Conservation (phyloP, 2,888 invertebrate genomes). For the Drosophila longiperda region DNA sequence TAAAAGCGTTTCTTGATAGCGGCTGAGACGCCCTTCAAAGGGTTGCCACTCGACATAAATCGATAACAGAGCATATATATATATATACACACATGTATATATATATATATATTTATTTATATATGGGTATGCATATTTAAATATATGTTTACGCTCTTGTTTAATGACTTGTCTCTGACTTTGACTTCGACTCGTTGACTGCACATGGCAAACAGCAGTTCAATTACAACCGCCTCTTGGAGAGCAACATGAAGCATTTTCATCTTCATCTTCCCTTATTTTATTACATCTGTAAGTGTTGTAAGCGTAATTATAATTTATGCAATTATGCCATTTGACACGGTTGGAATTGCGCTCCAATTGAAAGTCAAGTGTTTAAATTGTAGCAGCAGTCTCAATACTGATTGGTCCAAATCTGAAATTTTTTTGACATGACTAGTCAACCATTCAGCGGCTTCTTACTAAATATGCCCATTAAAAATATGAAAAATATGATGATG, state of each 20-base stretch:
- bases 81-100: background rate
- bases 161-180: background rate
- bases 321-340: slow-evolving; percentile 60
- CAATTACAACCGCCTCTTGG: background rate
- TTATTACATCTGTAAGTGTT: slow-evolving; percentile 42
- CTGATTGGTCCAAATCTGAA: background rate
- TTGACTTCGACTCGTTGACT: background rate
- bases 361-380: background rate
- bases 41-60: slow-evolving; percentile 32
- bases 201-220: background rate
- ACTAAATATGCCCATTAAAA: background rate
- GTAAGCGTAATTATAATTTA: slow-evolving; percentile 44
- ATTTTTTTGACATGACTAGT: background rate
- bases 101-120: background rate
- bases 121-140: background rate
- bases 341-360: slow-evolving; percentile 3
- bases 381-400: background rate
- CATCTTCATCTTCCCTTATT: slow-evolving; percentile 11
- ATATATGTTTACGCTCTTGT: background rate
- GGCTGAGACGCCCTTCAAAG: slow-evolving; percentile 30
- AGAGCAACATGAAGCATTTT: background rate
- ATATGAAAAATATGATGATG: background rate
- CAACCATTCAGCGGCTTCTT: background rate
- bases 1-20: slow-evolving; percentile 68
- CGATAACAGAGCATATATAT: slow-evolving; percentile 19